Evolutionary conservation across 1,140 invertebrate genomes (phyloP), one percentile per base, ranked within the genome.

Genomic region (Drosophila bifasciata): DNA sequence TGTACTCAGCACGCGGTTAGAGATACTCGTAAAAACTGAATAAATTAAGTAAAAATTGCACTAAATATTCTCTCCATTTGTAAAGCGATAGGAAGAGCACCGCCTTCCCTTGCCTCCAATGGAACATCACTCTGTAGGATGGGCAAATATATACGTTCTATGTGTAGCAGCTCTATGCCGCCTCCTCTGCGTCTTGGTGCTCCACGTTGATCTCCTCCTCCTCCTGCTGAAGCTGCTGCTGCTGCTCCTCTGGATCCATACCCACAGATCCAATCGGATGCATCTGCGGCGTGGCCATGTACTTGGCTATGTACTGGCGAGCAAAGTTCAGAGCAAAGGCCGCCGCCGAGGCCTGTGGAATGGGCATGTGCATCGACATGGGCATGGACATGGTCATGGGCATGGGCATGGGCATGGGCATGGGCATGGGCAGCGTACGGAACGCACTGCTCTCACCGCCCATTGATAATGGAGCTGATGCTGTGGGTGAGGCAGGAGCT

Each of bases 391-490:
- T 44, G 40, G 68, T 48, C 46, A 75, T 21, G 4, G 68, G 44
- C 46, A 75, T 58, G 15, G 52, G 43, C 41, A 63, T 21, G 11
- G 68, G 50, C 46, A 75, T 58, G 11, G 60, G 60, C 41, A 63
- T 21, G 1, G 68, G 48, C 46, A 75, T 58, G 19, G 60, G 60
- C 41, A 63, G 17, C 1, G 95, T 93, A 49, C 95, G 95, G 92
- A 97, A 97, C 1, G 96, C 96, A 90, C 95, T 96, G 93, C 97
- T 96, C 92, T 97, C 96, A 91, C 96, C 96, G 88, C 96, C 96
- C 95, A 97, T 96, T 90, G 83, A 92, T 92, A 92, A 92, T 92
- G 91, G 91, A 92, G 73, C 85, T 92, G 91, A 92, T 92, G 90
- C 91, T 92, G 89, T 92, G 91, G 68, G 71, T 91, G 74, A 92